Percentiles rank a stretch among this genome's conserved stretches.
Conservation (phyloP, 1,140 invertebrate genomes). For the Aphaenogaster floridana region DNA sequence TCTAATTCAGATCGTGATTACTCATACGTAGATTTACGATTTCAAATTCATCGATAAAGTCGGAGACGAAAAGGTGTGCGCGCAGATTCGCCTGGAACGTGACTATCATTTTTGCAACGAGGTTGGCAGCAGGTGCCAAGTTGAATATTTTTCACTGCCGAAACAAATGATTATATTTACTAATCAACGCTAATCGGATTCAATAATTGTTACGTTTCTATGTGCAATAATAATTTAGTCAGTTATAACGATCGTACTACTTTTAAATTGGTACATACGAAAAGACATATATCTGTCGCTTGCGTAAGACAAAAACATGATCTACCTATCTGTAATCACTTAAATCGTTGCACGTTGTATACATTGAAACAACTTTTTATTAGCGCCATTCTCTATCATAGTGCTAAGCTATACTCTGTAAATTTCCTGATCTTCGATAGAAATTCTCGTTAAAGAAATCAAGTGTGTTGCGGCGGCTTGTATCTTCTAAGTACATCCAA, state of each 20-base stretch:
- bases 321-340: constrained; percentile 54
- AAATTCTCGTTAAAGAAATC: constrained; percentile 19
- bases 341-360: constrained; percentile 19
- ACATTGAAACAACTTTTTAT: constrained; percentile 26
- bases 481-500: constrained; percentile 7
- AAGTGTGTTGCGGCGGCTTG: constrained; percentile 18
- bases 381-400: constrained; percentile 37
- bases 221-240: constrained; percentile 33
- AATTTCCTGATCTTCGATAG: constrained; percentile 24
- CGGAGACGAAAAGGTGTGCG: not conserved
- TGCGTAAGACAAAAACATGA: constrained; percentile 2
- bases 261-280: constrained; percentile 19
- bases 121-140: constrained; percentile 25
- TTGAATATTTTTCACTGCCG: constrained; percentile 45
- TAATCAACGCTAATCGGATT: not conserved
- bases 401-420: constrained; percentile 45
- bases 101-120: constrained; percentile 11
- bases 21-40: constrained; percentile 46
- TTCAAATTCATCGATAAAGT: not conserved
- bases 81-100: not conserved
- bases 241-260: not conserved
- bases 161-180: constrained; percentile 18
- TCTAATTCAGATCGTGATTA: constrained; percentile 52
- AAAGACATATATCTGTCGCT: not conserved
- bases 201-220: constrained; percentile 35